Conservation (phyloP, 1,140 invertebrate genomes). For the Temnothorax curvispinosus region DNA sequence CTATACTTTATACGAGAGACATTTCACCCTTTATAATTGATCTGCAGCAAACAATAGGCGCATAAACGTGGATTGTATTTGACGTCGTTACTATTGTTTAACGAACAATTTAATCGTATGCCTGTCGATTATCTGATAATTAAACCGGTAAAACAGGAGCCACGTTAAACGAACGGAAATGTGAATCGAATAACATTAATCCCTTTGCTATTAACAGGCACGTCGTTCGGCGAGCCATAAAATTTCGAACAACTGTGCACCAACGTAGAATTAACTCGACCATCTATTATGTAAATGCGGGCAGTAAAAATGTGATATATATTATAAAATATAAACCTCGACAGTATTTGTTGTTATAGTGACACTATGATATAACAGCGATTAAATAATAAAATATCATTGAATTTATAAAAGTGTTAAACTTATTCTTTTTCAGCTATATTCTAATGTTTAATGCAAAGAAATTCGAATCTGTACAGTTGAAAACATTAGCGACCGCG, state of each 20-base stretch:
- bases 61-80: conserved; percentile 1
- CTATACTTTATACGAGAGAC: not conserved
- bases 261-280: not conserved
- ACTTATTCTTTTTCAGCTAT: not conserved
- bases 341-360: too few species aligned
- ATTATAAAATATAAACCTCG: not conserved
- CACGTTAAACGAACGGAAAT: conserved; percentile 18
- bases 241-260: conserved; percentile 19
- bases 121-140: conserved; percentile 29
- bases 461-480: not conserved
- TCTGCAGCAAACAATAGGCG: not conserved
- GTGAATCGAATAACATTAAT: conserved; percentile 42
- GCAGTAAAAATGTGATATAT: not conserved
- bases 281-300: not conserved
- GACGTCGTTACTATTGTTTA: not conserved
- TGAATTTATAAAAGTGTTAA: not conserved
- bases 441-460: not conserved
- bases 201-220: conserved; percentile 22
- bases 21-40: not conserved
- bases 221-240: conserved; percentile 9
- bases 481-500: too few species aligned
- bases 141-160: conserved; percentile 3
- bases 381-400: not conserved
- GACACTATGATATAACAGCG: not conserved
- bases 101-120: not conserved